Evolutionary conservation across 2,797 vertebrate genomes (phyloP).

Genomic region (Leptodactylus fallax): DNA sequence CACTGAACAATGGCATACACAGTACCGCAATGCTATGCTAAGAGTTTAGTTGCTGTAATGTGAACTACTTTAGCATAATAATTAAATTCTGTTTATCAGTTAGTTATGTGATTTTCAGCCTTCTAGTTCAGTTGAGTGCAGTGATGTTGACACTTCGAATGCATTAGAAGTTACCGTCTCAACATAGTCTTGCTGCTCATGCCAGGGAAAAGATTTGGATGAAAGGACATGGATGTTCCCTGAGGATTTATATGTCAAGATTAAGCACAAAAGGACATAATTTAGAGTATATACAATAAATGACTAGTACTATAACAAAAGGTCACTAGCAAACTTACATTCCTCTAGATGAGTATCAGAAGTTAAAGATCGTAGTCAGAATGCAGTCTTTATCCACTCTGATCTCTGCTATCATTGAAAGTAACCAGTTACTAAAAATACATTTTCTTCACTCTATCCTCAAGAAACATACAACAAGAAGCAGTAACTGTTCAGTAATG

Average conservation of each 20-base stretch:
- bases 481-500: not conserved
- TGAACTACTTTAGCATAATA: constrained; percentile 6
- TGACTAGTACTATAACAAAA: constrained; percentile 44
- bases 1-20: not conserved
- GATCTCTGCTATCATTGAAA: not conserved
- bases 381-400: not conserved
- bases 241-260: constrained; percentile 20
- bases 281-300: constrained; percentile 50
- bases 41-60: not conserved
- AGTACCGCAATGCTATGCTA: not conserved
- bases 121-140: constrained; percentile 25
- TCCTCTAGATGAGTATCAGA: not conserved
- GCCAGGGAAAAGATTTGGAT: constrained; percentile 17
- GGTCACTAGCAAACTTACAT: constrained; percentile 39
- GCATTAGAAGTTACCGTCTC: constrained; percentile 27
- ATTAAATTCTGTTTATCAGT: constrained; percentile 1
- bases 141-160: constrained; percentile 36
- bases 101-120: constrained; percentile 11
- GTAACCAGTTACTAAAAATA: not conserved
- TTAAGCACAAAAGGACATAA: constrained; percentile 15
- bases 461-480: not conserved
- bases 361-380: constrained; percentile 1
- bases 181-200: constrained; percentile 37
- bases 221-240: not conserved
- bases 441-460: not conserved